Percentiles rank a stretch among this genome's conserved stretches.
Conservation (phyloP, 2,113 vertebrate species). For the Cynocephalus volans region DNA sequence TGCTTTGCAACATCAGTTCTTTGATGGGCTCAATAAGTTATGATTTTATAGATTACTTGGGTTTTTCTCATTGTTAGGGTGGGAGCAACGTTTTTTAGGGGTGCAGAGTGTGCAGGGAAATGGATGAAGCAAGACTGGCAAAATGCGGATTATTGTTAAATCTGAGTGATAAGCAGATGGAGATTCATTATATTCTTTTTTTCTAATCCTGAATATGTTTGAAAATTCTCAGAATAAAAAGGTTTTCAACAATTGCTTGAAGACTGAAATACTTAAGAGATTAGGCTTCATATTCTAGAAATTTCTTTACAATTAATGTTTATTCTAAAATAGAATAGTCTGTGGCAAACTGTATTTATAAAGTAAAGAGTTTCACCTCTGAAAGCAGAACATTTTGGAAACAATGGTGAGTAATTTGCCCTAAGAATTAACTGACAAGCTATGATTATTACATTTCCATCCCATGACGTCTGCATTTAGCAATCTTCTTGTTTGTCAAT, state of each 20-base stretch:
- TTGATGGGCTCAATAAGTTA: not conserved
- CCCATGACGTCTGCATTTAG: not conserved
- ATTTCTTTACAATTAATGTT: not conserved
- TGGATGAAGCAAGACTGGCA: not conserved
- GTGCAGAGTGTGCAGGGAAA: not conserved
- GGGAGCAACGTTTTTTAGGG: not conserved
- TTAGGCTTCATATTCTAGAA: not conserved
- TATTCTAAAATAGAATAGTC: not conserved
- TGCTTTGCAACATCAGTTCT: not conserved
- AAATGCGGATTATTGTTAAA: not conserved
- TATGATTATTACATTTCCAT: not conserved
- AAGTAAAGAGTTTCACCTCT: not conserved
- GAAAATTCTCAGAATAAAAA: conserved; percentile 26
- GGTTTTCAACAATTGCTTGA: not conserved
- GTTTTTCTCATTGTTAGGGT: not conserved
- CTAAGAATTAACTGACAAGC: not conserved
- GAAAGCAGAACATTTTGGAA: not conserved
- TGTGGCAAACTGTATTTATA: not conserved
- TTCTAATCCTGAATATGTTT: not conserved
- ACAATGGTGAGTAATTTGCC: not conserved
- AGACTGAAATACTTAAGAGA: not conserved
- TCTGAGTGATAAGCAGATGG: not conserved
- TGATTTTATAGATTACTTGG: not conserved
- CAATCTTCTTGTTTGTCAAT: not conserved
- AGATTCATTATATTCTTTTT: not conserved